Evolutionary conservation across 2,113 vertebrate species (phyloP).

Genomic region (Apaloderma vittatum): DNA sequence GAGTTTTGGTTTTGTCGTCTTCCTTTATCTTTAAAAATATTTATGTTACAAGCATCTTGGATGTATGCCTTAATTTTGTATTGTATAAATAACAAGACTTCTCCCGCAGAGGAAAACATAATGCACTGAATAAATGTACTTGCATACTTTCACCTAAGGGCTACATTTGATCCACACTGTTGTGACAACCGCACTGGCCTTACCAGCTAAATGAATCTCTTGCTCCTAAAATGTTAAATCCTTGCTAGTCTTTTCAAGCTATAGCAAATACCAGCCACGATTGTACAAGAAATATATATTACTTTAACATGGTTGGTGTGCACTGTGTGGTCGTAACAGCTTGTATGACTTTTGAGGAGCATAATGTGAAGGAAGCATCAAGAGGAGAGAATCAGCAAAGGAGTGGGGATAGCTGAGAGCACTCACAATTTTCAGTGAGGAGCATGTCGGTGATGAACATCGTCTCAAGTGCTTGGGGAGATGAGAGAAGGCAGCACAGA

Average conservation of each 20-base stretch:
- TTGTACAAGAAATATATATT: neutral
- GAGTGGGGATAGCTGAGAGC: accelerated
- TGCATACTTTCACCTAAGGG: constrained; percentile 58
- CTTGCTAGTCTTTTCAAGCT: neutral
- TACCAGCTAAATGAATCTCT: constrained; percentile 43
- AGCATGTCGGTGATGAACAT: neutral
- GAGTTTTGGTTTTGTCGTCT: neutral
- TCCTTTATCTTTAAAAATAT: constrained; percentile 34
- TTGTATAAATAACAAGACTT: constrained; percentile 4
- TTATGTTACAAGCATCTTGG: neutral
- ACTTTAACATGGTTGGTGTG: neutral
- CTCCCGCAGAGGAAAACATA: neutral
- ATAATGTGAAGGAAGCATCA: accelerated
- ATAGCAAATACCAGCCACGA: neutral
- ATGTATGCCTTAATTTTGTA: constrained; percentile 22
- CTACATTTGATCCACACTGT: constrained; percentile 28
- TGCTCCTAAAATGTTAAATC: constrained; percentile 31
- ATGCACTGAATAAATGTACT: constrained; percentile 30
- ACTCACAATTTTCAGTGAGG: neutral
- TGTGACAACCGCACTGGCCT: constrained; percentile 17
- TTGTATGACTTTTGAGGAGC: neutral
- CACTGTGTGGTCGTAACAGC: accelerated
- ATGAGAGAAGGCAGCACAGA: neutral
- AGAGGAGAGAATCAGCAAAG: neutral
- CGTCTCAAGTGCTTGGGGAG: neutral